These are phyloP conservation scores for Flexamia atlantica DNA, from an alignment of 2,888 invertebrate species.

Conservation along the genomic window DNA sequence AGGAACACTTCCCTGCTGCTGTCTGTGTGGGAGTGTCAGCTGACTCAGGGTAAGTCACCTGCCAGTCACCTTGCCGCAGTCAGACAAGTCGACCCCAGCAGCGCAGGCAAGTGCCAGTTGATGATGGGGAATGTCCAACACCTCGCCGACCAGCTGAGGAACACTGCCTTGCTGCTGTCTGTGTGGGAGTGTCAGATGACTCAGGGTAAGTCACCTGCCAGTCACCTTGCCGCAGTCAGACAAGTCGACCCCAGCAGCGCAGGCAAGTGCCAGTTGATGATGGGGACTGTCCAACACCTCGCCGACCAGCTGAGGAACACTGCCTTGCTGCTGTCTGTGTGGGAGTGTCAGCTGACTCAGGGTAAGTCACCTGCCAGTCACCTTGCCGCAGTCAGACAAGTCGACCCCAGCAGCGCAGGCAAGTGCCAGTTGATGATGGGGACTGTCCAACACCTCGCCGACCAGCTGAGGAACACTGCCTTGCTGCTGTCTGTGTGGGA, in stretches of 20 bases:
- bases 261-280: slow-evolving; percentile 39
- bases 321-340: slow-evolving; percentile 2
- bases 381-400: background rate
- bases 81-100: slow-evolving; percentile 7
- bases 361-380: no score
- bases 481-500: slow-evolving; percentile 25
- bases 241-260: slow-evolving; percentile 20
- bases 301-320: slow-evolving; percentile 29
- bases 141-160: slow-evolving; percentile 29
- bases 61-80: background rate
- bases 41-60: slow-evolving; percentile 15
- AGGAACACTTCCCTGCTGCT: slow-evolving; percentile 1
- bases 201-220: slow-evolving; percentile 14
- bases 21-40: slow-evolving; percentile 31
- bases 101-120: slow-evolving; percentile 31
- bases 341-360: slow-evolving; percentile 25
- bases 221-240: background rate
- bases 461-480: slow-evolving; percentile 23
- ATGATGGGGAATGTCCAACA: slow-evolving; percentile 16
- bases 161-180: background rate
- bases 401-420: slow-evolving; percentile 22
- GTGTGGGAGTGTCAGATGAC: slow-evolving; percentile 43
- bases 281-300: slow-evolving; percentile 6
- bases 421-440: slow-evolving; percentile 40
- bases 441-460: slow-evolving; percentile 1